Percentiles rank a stretch among this genome's conserved stretches.
These are phyloP conservation scores for Drosophila greeni DNA, from an alignment of 2,888 invertebrate genomes.

Conservation along the genomic window DNA sequence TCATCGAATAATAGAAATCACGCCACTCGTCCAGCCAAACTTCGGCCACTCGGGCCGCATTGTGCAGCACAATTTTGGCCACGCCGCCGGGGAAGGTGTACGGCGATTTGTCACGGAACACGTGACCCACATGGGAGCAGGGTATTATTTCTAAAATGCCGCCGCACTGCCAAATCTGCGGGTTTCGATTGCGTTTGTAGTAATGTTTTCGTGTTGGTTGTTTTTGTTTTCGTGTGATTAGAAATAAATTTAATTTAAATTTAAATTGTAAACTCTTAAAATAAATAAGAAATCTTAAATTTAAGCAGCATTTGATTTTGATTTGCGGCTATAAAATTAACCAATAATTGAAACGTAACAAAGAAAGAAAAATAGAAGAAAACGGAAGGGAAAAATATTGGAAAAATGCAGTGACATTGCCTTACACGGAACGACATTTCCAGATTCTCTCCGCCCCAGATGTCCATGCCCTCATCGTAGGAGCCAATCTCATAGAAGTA, in stretches of 20 bases:
- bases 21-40: conserved; percentile 99
- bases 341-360: conserved; percentile 12
- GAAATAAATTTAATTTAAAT: conserved; percentile 28
- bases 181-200: conserved; percentile 52
- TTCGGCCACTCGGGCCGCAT: conserved; percentile 98
- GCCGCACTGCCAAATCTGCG: conserved; percentile 97
- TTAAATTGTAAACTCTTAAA: conserved; percentile 12
- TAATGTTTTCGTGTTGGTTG: conserved; percentile 62
- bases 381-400: conserved; percentile 32
- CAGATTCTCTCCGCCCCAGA: conserved; percentile 89
- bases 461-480: conserved; percentile 99
- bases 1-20: conserved; percentile 99
- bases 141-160: conserved; percentile 96
- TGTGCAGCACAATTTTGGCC: conserved; percentile 97
- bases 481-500: conserved; percentile 99
- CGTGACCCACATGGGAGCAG: conserved; percentile 97
- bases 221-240: conserved; percentile 25
- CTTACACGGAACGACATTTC: conserved; percentile 81
- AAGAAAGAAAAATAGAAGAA: conserved; percentile 23
- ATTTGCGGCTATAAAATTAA: conserved; percentile 56
- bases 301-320: conserved; percentile 51
- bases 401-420: conserved; percentile 35
- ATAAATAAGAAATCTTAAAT: conserved; percentile 27
- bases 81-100: conserved; percentile 99
- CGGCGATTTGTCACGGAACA: conserved; percentile 98